Conservation (phyloP, 2,888 invertebrate species). For the Malacosoma neustria region DNA sequence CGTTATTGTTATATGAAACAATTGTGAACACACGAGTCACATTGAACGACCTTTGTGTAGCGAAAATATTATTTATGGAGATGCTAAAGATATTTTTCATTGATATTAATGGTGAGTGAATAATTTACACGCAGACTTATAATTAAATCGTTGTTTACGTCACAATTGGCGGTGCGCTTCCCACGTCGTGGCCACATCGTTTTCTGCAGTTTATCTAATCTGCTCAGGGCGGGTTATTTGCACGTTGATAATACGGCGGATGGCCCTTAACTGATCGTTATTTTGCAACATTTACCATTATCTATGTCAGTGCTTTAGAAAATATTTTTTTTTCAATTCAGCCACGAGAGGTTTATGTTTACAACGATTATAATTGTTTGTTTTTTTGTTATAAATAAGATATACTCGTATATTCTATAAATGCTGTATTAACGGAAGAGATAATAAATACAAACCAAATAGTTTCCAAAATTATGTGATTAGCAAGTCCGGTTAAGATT, state of each 20-base stretch:
- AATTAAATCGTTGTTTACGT: conserved; percentile 28
- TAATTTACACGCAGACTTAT: conserved; percentile 26
- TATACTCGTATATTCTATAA: too few relatives aligned
- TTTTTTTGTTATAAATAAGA: too few relatives aligned
- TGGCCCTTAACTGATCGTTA: conserved; percentile 50
- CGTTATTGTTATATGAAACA: not conserved
- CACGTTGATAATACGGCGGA: conserved; percentile 56
- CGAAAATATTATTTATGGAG: conserved; percentile 18
- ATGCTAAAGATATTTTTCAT: conserved; percentile 18
- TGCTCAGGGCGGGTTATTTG: conserved; percentile 62
- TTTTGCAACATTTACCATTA: conserved; percentile 45
- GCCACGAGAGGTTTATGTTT: too few relatives aligned
- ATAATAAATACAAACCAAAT: too few relatives aligned
- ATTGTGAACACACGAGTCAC: conserved; percentile 16
- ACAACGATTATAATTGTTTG: too few relatives aligned
- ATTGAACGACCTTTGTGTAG: conserved; percentile 18
- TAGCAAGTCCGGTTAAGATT: too few relatives aligned
- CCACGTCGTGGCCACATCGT: conserved; percentile 35
- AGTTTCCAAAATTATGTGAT: too few relatives aligned
- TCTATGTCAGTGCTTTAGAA: too few relatives aligned
- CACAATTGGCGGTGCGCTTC: conserved; percentile 34
- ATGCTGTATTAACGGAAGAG: too few relatives aligned
- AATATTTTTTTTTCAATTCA: too few relatives aligned
- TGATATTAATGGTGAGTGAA: conserved; percentile 21
- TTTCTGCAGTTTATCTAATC: conserved; percentile 65